Evolutionary conservation across 2,113 vertebrate genomes (phyloP), one percentile per base, ranked within the genome.

Genomic region (cat (Felis catus)): DNA sequence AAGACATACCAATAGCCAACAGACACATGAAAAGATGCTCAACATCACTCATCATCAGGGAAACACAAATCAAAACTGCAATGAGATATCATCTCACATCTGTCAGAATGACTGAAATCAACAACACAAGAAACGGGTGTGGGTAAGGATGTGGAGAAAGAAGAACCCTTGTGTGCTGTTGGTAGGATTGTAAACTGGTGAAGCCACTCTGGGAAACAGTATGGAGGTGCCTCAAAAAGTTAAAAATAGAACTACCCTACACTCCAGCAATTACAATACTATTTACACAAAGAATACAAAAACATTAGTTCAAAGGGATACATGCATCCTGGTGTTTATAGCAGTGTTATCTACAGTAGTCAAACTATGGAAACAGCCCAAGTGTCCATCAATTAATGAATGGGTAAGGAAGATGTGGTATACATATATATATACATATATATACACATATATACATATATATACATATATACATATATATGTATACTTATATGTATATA

Each of bases 401-500:
- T 9, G 33, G 66, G 19, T 33, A 70, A n/a, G 66, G 66, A 70
- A 16, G 15, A n/a, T n/a, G 33, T 70, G 66, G 27, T 65, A 65
- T 65, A 4, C 12, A 65, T 29, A 66, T 25, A 66, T 3, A 63
- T 23, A 65, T 29, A 66, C 1, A 66, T 4, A 66, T 7, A 61
- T 5, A 41, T 4, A 41, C 5, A 39, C 4, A 39, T 1, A 41
- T 4, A 41, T 41, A 39, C 4, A 39, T 1, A 39, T 3, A 63
- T 23, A 65, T 29, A 66, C 1, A 66, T 19, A 58, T 65, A 65
- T 29, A 4, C 27, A 65, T 36, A 36, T 36, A 36, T 39, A 39
- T 39, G 12, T 65, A 65, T 41, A 41, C 5, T 1, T 41, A 5
- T 41, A 5, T 5, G 5, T 21, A 58, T 5, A 41, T 41, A 39